These are phyloP conservation scores for Lutjanus erythropterus DNA, from an alignment of 2,113 vertebrate species.

Conservation along the genomic window DNA sequence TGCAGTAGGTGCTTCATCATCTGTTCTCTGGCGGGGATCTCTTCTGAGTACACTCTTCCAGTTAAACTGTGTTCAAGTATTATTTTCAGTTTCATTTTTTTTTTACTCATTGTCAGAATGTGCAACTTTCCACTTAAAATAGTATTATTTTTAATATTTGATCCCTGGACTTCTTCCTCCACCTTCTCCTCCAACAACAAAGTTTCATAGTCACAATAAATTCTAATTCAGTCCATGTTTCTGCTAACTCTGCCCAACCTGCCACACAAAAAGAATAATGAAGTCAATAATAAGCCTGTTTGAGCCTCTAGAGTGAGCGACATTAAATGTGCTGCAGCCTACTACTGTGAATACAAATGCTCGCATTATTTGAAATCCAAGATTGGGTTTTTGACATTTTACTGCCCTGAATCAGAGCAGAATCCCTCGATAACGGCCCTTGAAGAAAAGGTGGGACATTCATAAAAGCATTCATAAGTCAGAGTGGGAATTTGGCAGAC, in stretches of 20 bases:
- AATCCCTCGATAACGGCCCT: not conserved
- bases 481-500: not conserved
- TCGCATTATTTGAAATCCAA: conserved; percentile 24
- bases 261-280: conserved; percentile 8
- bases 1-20: no score
- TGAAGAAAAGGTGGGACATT: conserved; percentile 2
- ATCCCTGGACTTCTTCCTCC: not conserved
- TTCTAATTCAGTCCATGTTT: conserved; percentile 6
- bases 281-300: conserved; percentile 22
- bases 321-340: conserved; percentile 6
- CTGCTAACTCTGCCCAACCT: not conserved
- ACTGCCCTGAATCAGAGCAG: not conserved
- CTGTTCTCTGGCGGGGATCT: no score
- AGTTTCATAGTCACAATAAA: not conserved
- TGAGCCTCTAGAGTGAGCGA: conserved; percentile 29
- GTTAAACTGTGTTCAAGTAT: no score
- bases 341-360: conserved; percentile 49
- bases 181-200: not conserved
- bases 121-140: not conserved
- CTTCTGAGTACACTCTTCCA: no score
- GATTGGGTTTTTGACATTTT: conserved; percentile 14
- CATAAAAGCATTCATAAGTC: conserved; percentile 6
- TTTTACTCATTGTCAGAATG: no score
- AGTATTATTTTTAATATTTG: not conserved
- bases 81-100: no score